phyloP scores from a whole-genome alignment of 2,113 vertebrate genomes.

The Cisticola juncidis region DNA sequence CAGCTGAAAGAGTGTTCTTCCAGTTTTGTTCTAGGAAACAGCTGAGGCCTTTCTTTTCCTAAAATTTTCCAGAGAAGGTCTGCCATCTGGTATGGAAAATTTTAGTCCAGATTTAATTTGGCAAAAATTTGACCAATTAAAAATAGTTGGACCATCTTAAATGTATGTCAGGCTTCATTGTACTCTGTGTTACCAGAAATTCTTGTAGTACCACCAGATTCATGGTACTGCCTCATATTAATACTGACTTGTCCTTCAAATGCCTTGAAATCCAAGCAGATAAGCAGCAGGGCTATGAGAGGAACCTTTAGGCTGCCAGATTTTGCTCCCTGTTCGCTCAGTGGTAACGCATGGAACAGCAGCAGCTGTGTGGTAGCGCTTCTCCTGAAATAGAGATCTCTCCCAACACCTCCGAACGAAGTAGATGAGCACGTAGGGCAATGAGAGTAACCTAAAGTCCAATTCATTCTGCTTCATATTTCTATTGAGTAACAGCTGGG shows the following conservation, averaged over 20 bases:
- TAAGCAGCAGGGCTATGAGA: not conserved
- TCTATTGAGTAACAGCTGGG: not conserved
- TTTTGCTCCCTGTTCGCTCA: not conserved
- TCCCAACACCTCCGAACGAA: not conserved
- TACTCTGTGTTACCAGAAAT: not conserved
- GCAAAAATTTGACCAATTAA: not conserved
- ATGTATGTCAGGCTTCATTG: not conserved
- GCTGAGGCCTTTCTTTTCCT: not conserved
- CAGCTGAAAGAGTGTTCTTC: not conserved
- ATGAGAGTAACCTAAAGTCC: not conserved
- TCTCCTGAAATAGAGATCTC: not conserved
- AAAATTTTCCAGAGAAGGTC: not conserved
- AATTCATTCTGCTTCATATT: not conserved
- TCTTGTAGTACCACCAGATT: not conserved
- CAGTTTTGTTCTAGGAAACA: not conserved
- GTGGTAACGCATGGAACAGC: not conserved
- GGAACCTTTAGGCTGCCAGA: not conserved
- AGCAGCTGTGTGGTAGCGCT: not conserved
- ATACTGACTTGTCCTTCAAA: not conserved
- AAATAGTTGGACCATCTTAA: not conserved
- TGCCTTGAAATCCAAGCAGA: not conserved
- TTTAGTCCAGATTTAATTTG: slow-evolving; percentile 2
- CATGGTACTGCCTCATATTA: not conserved
- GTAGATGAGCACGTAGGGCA: not conserved
- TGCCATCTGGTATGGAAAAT: slow-evolving; percentile 10